phyloP scores from a whole-genome alignment of 1,140 invertebrate genomes.

The Leptoteleia sp. region DNA sequence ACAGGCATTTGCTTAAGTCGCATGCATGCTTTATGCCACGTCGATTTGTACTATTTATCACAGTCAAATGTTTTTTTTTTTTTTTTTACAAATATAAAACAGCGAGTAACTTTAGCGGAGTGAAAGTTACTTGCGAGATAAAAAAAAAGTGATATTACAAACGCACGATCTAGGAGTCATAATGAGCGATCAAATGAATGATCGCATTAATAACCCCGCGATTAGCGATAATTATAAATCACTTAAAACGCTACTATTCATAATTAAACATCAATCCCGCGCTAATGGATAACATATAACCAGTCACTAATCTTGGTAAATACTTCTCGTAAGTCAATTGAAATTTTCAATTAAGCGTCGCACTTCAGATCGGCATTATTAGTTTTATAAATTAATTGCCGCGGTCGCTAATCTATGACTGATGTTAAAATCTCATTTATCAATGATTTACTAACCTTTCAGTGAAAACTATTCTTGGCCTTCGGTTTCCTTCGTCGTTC shows the following conservation, averaged over 20 bases:
- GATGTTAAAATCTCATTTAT: neutral
- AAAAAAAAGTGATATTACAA: neutral
- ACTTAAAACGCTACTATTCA: constrained; percentile 26
- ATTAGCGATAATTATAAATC: constrained; percentile 35
- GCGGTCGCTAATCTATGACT: neutral
- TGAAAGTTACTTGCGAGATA: constrained; percentile 3
- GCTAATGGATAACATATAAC: constrained; percentile 19
- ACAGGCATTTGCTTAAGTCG: too few species aligned
- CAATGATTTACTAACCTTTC: too few species aligned
- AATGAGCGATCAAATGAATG: constrained; percentile 16
- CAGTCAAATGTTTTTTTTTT: too few species aligned
- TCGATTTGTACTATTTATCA: too few species aligned
- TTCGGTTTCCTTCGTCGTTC: too few species aligned
- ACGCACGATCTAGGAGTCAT: neutral
- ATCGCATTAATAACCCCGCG: constrained; percentile 1
- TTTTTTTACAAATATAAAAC: neutral
- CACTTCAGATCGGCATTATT: constrained; percentile 10
- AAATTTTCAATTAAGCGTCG: constrained; percentile 23
- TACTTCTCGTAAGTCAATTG: constrained; percentile 30
- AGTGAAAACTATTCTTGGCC: too few species aligned
- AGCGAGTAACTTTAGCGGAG: neutral
- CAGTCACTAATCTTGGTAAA: constrained; percentile 15
- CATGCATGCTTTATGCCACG: too few species aligned
- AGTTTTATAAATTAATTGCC: constrained; percentile 9
- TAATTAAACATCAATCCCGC: constrained; percentile 12